Evolutionary conservation across 2,888 invertebrate genomes (phyloP), one percentile per base, ranked within the genome.

Genomic region (Amphipyra berbera): DNA sequence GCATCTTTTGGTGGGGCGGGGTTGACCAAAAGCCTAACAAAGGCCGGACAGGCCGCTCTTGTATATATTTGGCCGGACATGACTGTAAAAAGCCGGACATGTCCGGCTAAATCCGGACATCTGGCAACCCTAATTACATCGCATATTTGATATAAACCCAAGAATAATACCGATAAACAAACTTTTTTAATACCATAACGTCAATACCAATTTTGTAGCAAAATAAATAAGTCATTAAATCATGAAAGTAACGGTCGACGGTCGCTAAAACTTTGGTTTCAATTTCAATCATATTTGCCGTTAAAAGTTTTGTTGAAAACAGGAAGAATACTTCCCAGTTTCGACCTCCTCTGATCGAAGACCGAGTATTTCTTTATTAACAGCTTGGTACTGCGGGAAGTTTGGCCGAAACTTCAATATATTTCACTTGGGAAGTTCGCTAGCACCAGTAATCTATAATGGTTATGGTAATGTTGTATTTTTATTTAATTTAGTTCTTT

Each of bases 231-330:
- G 56, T 61, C 59, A 56, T 62, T 61, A 69, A 75, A 61, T 61
- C 52, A 60, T 55, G 59, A 14, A 41, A 65, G 48, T 60, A 72
- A 78, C 46, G 41, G 58, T 53, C 55, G 40, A 54, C 12, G 30
- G 35, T 50, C 55, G 46, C 55, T 21, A 49, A 47, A 68, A 65
- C 63, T 63, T 69, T 56, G 69, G 53, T 71, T 74, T 76, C 73
- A 64, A 73, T 71, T 74, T 76, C 73, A 64, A 73, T 66, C 70
- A 76, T 74, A 72, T 80, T 77, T 75, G 61, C 69, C 66, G 65
- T 78, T 75, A 77, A 78, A 82, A 83, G 73, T 84, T 83, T 75
- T 57, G 10, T 49, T 59, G 68, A 68, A 73, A 79, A 82, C 73
- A 74, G 60, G 74, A 71, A 77, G 66, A 68, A 75, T 62, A 75